Percentiles rank a stretch among this genome's conserved stretches.
These are phyloP conservation scores for Pelecanoides urinatrix DNA, from an alignment of 2,113 vertebrate species.

Conservation along the genomic window DNA sequence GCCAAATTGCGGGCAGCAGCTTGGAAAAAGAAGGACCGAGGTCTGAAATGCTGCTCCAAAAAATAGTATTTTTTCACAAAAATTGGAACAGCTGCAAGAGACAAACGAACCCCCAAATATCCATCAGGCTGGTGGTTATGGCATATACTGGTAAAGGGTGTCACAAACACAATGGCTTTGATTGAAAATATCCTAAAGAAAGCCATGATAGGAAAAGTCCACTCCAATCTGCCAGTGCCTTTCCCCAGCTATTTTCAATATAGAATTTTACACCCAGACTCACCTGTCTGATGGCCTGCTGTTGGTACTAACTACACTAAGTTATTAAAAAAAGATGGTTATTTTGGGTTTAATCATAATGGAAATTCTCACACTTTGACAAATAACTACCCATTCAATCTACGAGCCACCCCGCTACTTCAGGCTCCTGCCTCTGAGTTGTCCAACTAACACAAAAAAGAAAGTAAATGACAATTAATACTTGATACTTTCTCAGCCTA, in stretches of 20 bases:
- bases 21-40: background rate
- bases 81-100: background rate
- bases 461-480: background rate
- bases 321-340: background rate
- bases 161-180: accelerated
- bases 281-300: no score
- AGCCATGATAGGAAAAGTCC: background rate
- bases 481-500: background rate
- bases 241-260: background rate
- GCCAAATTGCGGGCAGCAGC: background rate
- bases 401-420: background rate
- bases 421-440: background rate
- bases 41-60: background rate
- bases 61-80: background rate
- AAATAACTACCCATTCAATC: background rate
- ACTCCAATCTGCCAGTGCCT: background rate
- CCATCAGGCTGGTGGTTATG: background rate
- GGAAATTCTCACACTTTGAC: background rate
- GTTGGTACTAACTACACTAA: background rate
- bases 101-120: background rate
- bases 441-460: background rate
- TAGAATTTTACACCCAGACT: background rate
- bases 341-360: background rate
- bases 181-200: background rate
- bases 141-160: accelerated